phyloP scores from a whole-genome alignment of 1,140 invertebrate genomes.

The Drosophila hydei region DNA sequence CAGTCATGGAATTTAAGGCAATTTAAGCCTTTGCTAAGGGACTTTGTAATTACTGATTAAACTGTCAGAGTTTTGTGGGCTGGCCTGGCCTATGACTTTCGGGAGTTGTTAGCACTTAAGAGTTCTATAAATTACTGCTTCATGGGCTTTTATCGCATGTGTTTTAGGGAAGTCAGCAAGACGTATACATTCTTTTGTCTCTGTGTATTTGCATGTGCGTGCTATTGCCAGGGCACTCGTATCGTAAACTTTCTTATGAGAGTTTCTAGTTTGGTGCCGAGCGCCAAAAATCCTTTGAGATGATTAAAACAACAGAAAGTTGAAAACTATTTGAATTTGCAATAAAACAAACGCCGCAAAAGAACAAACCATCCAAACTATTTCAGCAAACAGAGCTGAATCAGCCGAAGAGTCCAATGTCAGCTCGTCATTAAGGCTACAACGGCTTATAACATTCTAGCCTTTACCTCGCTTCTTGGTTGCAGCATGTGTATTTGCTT shows the following conservation, averaged over 20 bases:
- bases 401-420: neutral
- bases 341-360: conserved; percentile 47
- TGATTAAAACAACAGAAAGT: conserved; percentile 55
- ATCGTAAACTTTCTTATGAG: conserved; percentile 79
- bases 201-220: conserved; percentile 74
- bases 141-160: conserved; percentile 1
- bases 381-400: conserved; percentile 31
- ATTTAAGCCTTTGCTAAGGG: neutral
- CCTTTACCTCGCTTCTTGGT: too few species aligned
- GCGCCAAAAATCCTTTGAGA: conserved; percentile 68
- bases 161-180: too few species aligned
- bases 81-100: conserved; percentile 31
- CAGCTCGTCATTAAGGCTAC: conserved; percentile 44
- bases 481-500: conserved; percentile 40
- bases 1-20: too few species aligned
- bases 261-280: conserved; percentile 76
- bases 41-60: conserved; percentile 45
- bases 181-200: conserved; percentile 29
- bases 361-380: conserved; percentile 20
- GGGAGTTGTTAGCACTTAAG: conserved; percentile 48
- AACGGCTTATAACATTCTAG: neutral
- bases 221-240: conserved; percentile 38
- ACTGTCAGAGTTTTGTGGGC: conserved; percentile 43
- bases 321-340: conserved; percentile 70
- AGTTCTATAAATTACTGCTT: conserved; percentile 65